phyloP scores from a whole-genome alignment of 2,113 vertebrate genomes.

The Bubo bubo region DNA sequence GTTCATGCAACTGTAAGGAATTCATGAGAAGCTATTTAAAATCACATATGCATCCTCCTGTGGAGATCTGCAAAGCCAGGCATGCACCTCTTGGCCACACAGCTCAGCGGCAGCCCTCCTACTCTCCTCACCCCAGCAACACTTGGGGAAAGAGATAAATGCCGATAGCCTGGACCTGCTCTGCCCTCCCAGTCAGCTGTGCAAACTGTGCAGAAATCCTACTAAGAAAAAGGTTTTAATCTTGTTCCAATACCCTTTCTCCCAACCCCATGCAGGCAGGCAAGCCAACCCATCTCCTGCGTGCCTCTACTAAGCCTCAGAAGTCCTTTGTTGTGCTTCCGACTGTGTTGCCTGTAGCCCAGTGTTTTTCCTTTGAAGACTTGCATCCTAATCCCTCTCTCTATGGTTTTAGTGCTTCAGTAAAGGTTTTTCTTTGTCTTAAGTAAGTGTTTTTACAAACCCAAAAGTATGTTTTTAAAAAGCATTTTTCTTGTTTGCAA shows the following conservation, averaged over 20 bases:
- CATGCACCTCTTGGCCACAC: not conserved
- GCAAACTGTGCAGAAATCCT: not conserved
- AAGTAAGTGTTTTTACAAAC: not conserved
- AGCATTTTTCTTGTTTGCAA: not conserved
- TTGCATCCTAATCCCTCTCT: not conserved
- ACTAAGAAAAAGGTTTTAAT: constrained; percentile 41
- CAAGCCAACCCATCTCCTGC: constrained; percentile 32
- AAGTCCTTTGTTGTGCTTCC: constrained; percentile 55
- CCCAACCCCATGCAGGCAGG: constrained; percentile 15
- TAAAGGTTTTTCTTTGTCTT: constrained; percentile 27
- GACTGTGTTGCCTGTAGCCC: not conserved
- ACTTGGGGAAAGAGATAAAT: not conserved
- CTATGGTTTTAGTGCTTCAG: not conserved
- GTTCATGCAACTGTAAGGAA: not conserved
- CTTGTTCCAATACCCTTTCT: constrained; percentile 36
- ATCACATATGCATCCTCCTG: not conserved
- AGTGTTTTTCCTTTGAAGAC: constrained; percentile 44
- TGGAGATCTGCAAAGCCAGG: not conserved
- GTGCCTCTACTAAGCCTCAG: constrained; percentile 33
- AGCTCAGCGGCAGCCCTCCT: not conserved
- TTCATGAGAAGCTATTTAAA: not conserved
- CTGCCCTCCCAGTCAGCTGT: constrained; percentile 20
- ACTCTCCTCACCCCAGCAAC: not conserved
- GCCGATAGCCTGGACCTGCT: not conserved
- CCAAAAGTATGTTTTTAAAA: not conserved